Evolutionary conservation across 2,113 vertebrate genomes (phyloP).

Genomic region (Zapus hudsonius): DNA sequence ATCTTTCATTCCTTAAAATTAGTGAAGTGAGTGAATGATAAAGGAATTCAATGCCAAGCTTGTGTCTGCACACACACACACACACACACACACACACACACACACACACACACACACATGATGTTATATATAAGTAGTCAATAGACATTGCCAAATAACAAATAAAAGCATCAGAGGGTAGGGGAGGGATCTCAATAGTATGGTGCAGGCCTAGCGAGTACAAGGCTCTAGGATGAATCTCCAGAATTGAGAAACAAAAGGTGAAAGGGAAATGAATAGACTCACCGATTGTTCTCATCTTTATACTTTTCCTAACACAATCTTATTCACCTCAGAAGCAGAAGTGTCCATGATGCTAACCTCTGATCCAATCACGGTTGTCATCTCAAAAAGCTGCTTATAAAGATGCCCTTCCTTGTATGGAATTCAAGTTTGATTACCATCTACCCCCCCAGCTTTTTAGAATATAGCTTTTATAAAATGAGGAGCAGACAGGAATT

Average conservation of each 20-base stretch:
- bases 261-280: too few relatives aligned
- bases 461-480: not conserved
- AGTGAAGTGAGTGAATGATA: not conserved
- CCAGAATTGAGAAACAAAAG: not conserved
- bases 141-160: not conserved
- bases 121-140: not conserved
- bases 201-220: not conserved
- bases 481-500: not conserved
- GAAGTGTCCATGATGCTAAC: not conserved
- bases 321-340: conserved; percentile 12
- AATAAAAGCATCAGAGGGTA: not conserved
- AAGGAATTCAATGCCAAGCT: not conserved
- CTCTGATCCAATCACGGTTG: not conserved
- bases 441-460: not conserved
- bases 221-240: not conserved
- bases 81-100: not conserved
- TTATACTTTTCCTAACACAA: not conserved
- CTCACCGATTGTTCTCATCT: not conserved
- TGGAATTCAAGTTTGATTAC: too few relatives aligned
- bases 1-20: not conserved
- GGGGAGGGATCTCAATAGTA: not conserved
- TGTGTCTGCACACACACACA: not conserved
- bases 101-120: not conserved
- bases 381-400: not conserved
- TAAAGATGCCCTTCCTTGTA: not conserved